Evolutionary conservation across 2,888 invertebrate species (phyloP).

Genomic region (Cactoblastis cactorum): DNA sequence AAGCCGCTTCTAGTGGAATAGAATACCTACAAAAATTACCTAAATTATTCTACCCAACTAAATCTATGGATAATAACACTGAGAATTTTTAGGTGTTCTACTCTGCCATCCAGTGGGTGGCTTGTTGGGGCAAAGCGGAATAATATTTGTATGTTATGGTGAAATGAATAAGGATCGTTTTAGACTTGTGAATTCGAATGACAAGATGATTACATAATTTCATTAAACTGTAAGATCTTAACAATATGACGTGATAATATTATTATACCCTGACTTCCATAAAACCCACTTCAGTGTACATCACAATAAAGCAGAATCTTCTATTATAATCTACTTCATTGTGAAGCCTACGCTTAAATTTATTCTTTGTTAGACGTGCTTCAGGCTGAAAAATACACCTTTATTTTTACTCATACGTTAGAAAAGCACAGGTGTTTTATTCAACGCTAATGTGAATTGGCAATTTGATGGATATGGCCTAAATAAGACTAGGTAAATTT

Average conservation of each 20-base stretch:
- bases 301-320: slow-evolving; percentile 51
- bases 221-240: no score
- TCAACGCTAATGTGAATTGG: not conserved
- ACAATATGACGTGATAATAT: slow-evolving; percentile 25
- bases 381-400: slow-evolving; percentile 21
- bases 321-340: slow-evolving; percentile 47
- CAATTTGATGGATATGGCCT: not conserved
- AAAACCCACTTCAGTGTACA: slow-evolving; percentile 38
- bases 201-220: no score
- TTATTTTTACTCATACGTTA: slow-evolving; percentile 14
- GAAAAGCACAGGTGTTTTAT: slow-evolving; percentile 5
- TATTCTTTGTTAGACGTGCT: slow-evolving; percentile 30
- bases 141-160: no score
- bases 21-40: no score
- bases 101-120: no score
- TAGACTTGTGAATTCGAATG: no score
- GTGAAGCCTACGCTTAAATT: slow-evolving; percentile 35
- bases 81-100: no score
- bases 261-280: slow-evolving; percentile 38
- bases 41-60: no score
- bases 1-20: no score
- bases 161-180: no score
- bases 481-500: not conserved
- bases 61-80: no score
- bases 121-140: no score